Evolutionary conservation across 2,113 vertebrate species (phyloP), one percentile per base, ranked within the genome.

Genomic region (Microtus oregoni): DNA sequence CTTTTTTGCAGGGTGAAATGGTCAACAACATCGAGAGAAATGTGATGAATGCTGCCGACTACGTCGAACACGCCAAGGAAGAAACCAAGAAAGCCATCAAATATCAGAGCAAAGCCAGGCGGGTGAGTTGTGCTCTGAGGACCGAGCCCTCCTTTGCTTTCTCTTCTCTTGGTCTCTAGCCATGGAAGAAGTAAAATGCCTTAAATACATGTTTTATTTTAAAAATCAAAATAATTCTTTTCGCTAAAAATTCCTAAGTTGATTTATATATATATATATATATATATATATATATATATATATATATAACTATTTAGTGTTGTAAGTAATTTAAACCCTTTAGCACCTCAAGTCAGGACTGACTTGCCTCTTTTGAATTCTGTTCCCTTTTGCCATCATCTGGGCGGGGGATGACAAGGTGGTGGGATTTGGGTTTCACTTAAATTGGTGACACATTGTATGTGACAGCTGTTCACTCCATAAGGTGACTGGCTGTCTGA

Each of bases 21-120:
- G 98, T 99, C 86, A 99, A 99, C 98, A 99, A 99, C 98, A 99
- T 99, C 75, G 99, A 99, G 95, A 99, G 99, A 50, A 99, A 99
- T 0, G 99, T 99, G 22, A 98, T 98, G 97, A 99, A 98, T 22
- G 99, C 99, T 0, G 96, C 97, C 0, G 99, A 99, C 90, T 99
- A 99, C 0, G 99, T 99, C 55, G 98, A 97, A 13, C 98, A 98
- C 0, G 99, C 99, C 24, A 99, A 99, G 91, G 99, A 99, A 70
- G 99, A 99, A 96, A 99, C 99, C 3, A 99, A 99, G 96, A 99
- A 99, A 94, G 99, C 99, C 9, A 98, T 99, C 79, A 98, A 99
- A 97, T 99, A 99, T 89, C 99, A 99, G 96, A 99, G 99, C 93
- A 99, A 99, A 95, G 99, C 99, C 5, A 97, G 99, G 14, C 98